A percentile compares a stretch with the other conserved stretches of the same genome.
These are phyloP conservation scores for Rhorus exstirpatorius DNA, from an alignment of 2,888 invertebrate species.

Conservation along the genomic window DNA sequence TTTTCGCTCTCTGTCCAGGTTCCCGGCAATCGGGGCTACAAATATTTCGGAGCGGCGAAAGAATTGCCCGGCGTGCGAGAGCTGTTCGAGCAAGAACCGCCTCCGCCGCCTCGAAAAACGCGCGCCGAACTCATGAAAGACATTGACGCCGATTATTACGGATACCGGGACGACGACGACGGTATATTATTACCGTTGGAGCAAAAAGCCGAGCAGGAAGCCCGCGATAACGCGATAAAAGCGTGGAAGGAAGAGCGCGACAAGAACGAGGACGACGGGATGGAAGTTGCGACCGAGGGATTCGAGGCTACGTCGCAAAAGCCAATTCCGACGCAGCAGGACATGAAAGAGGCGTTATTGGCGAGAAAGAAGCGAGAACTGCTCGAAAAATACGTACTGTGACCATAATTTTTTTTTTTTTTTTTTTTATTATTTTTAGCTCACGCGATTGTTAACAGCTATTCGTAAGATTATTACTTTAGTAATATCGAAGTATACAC, in stretches of 20 bases:
- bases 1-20: constrained; percentile 86
- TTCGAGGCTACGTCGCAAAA: constrained; percentile 91
- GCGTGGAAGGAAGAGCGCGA: constrained; percentile 91
- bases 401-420: constrained; percentile 66
- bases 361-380: constrained; percentile 97
- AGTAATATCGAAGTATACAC: constrained; percentile 83
- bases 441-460: constrained; percentile 79
- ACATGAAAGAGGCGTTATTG: constrained; percentile 96
- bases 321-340: constrained; percentile 97
- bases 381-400: constrained; percentile 91
- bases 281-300: constrained; percentile 87
- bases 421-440: constrained; percentile 55
- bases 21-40: constrained; percentile 98
- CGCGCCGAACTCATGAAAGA: constrained; percentile 99
- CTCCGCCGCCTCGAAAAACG: constrained; percentile 95
- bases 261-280: constrained; percentile 86
- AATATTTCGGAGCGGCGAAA: constrained; percentile 99
- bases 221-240: constrained; percentile 88
- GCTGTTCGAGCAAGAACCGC: constrained; percentile 98
- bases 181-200: constrained; percentile 97
- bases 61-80: constrained; percentile 99
- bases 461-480: constrained; percentile 80
- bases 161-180: constrained; percentile 99
- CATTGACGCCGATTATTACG: constrained; percentile 99
- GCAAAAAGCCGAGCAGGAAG: constrained; percentile 91